Evolutionary conservation across 2,888 invertebrate genomes (phyloP).

Genomic region (Conchocele bisecta): DNA sequence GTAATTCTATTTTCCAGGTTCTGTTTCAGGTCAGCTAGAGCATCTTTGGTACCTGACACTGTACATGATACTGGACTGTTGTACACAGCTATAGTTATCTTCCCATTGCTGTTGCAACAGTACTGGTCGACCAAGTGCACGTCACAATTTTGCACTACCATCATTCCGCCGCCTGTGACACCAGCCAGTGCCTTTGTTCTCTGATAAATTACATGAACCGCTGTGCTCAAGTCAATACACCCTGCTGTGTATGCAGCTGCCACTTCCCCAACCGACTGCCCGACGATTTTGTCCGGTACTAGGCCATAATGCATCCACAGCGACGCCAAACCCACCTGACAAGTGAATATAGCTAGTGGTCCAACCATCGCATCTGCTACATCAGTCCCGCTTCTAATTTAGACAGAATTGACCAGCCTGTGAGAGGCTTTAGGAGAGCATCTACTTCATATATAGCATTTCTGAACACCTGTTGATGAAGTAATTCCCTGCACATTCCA

Average conservation of each 20-base stretch:
- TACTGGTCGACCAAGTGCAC: conserved; percentile 26
- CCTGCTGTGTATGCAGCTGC: conserved; percentile 59
- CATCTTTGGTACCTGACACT: conserved; percentile 57
- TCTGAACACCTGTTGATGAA: conserved; percentile 16
- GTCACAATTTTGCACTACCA: conserved; percentile 38
- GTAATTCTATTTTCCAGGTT: too few relatives aligned
- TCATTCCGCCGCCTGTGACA: conserved; percentile 52
- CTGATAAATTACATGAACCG: conserved; percentile 55
- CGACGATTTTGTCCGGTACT: conserved; percentile 45
- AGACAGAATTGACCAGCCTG: conserved; percentile 16
- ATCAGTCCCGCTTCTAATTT: neutral
- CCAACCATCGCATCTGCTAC: conserved; percentile 41
- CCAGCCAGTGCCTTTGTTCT: conserved; percentile 34
- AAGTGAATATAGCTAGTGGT: conserved; percentile 62
- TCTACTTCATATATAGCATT: conserved; percentile 25
- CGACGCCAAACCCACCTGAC: conserved; percentile 48
- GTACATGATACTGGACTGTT: conserved; percentile 57
- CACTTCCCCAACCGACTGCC: conserved; percentile 66
- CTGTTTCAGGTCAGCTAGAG: conserved; percentile 36
- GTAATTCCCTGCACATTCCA: conserved; percentile 60
- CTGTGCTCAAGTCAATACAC: conserved; percentile 38
- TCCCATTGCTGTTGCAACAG: neutral
- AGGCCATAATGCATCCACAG: conserved; percentile 52
- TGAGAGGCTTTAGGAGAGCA: neutral
- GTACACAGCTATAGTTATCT: conserved; percentile 51